Evolutionary conservation across 1,140 invertebrate genomes (phyloP).

Genomic region (Diuraphis noxia): DNA sequence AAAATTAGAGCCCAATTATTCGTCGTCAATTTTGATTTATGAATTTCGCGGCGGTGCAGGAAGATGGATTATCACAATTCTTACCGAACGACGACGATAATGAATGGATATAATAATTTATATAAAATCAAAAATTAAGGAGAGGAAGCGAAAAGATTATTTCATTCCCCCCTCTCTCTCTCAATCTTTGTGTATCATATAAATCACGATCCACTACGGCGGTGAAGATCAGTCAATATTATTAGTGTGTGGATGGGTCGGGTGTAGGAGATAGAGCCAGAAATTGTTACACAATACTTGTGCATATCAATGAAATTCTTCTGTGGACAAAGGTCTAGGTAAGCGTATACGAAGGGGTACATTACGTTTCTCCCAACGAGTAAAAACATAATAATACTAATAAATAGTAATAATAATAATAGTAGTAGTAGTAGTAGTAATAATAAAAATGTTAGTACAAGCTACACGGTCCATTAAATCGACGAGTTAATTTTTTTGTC

Average conservation of each 20-base stretch:
- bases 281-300: neutral
- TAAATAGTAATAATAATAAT: constrained; percentile 19
- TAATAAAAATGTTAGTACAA: neutral
- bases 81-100: neutral
- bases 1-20: neutral
- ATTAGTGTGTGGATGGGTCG: neutral
- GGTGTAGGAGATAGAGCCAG: neutral
- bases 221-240: neutral
- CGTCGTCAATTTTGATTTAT: neutral
- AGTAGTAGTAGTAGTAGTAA: neutral
- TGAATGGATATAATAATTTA: neutral
- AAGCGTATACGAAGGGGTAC: neutral
- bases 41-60: neutral
- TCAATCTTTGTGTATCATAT: neutral
- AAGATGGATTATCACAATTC: neutral
- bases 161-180: neutral
- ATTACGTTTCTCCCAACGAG: neutral
- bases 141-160: neutral
- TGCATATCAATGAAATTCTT: neutral
- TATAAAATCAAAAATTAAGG: neutral
- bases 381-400: neutral
- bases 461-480: neutral
- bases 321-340: neutral
- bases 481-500: neutral
- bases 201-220: neutral